Evolutionary conservation across 2,888 invertebrate genomes (phyloP), one percentile per base, ranked within the genome.

Genomic region (Bembecia ichneumoniformis): DNA sequence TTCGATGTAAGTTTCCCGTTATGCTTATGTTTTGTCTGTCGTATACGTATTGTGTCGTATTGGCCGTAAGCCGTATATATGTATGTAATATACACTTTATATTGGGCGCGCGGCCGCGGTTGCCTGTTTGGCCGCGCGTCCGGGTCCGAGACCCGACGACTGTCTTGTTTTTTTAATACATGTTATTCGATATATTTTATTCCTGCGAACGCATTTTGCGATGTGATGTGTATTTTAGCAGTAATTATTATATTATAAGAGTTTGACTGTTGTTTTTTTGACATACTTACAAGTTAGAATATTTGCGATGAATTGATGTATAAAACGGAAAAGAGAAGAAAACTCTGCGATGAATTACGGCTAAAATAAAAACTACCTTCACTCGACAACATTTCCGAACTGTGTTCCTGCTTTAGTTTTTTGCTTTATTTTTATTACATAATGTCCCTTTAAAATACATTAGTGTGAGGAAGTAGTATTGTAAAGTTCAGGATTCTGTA

Each of bases 201-300:
- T 91, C 90, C 91, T 90, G 91, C 91, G 91, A 90, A 91, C 91
- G 91, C 91, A 91, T 91, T 91, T 92, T 92, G 92, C 91, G 91
- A 92, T 84, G 84, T 86, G 86, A 86, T 84, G 86, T 87, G 86
- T 89, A 89, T 89, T 88, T 84, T 89, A 89, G 87, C 87, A 83
- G 84, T 88, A 88, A 87, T 87, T 84, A 87, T 88, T 84, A 86
- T 84, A 80, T 82, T 84, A 77, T 86, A 87, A 86, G 82, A 86
- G 86, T 87, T 87, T 87, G 86, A 86, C 86, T 87, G 86, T 86
- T 87, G 84, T 86, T 87, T 84, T n/a, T 86, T 87, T 87, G 86
- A 86, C 82, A 86, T 77, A 84, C 86, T 87, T 84, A 87, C 86
- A 83, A 86, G 78, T 78, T 84, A 84, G 86, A 81, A 73, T 83